phyloP scores from a whole-genome alignment of 2,797 vertebrate species.

The Loriculus beryllinus region DNA sequence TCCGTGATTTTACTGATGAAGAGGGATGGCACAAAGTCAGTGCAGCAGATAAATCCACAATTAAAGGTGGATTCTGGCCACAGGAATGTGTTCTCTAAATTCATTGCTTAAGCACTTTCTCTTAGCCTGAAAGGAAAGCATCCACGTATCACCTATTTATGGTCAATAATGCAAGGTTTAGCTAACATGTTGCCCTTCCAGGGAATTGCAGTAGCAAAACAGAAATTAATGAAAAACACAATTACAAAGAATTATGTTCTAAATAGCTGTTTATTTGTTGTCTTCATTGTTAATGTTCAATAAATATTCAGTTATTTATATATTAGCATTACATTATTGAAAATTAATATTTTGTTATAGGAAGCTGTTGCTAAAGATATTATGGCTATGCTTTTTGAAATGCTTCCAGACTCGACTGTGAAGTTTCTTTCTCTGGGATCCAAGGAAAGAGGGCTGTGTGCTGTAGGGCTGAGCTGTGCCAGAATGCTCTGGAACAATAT shows the following conservation, averaged over 20 bases:
- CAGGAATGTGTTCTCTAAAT: neutral
- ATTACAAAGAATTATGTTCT: neutral
- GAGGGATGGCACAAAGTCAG: neutral
- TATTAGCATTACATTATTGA: neutral
- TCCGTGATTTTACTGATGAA: neutral
- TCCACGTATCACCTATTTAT: neutral
- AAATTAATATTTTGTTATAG: neutral
- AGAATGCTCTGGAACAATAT: neutral
- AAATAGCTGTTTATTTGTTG: neutral
- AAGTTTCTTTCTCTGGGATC: neutral
- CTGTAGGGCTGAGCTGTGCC: neutral
- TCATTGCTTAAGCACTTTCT: neutral
- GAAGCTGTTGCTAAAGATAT: neutral
- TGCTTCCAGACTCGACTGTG: neutral
- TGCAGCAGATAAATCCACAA: neutral
- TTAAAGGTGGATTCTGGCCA: neutral
- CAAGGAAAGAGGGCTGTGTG: neutral
- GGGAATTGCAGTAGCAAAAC: neutral
- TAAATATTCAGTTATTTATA: slow-evolving; percentile 7
- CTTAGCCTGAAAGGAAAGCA: neutral
- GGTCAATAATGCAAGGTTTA: neutral
- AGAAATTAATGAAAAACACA: neutral
- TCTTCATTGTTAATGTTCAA: neutral
- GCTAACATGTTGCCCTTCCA: neutral
- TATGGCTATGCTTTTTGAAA: neutral